Conservation (phyloP, 1,140 invertebrate genomes). For the Hormaphis cornu region DNA sequence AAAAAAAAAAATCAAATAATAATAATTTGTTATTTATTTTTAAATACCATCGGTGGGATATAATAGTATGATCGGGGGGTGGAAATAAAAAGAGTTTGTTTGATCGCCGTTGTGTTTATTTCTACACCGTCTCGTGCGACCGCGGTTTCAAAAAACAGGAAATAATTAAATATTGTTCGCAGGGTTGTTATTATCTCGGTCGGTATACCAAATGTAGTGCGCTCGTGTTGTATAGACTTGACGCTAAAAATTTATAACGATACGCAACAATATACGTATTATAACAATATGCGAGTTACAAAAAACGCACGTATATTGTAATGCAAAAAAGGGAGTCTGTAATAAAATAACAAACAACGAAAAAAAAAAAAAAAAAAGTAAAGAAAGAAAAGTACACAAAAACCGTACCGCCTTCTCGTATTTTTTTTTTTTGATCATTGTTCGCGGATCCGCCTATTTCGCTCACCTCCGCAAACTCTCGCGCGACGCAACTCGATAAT, state of each 20-base stretch:
- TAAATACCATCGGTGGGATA: too few relatives aligned
- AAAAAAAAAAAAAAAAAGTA: neutral
- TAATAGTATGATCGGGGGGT: neutral
- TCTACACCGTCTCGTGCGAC: neutral
- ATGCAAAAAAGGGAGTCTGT: too few relatives aligned
- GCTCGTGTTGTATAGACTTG: too few relatives aligned
- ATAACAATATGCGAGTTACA: too few relatives aligned
- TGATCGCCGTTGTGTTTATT: conserved; percentile 28
- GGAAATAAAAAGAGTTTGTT: conserved; percentile 2
- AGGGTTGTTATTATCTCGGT: conserved; percentile 18
- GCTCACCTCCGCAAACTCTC: neutral
- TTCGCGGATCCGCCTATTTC: neutral
- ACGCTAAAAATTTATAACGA: conserved; percentile 24
- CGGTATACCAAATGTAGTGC: neutral
- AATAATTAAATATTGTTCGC: conserved; percentile 30
- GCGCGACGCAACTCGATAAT: neutral
- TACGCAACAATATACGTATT: too few relatives aligned
- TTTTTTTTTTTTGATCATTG: too few relatives aligned
- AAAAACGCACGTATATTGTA: too few relatives aligned
- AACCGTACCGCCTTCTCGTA: neutral
- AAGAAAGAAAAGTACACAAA: neutral
- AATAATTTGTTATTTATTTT: neutral
- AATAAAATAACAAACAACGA: neutral
- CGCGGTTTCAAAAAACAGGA: conserved; percentile 13
- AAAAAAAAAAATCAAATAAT: neutral